Conservation (phyloP, 2,888 invertebrate species). For the Baccha elongata region DNA sequence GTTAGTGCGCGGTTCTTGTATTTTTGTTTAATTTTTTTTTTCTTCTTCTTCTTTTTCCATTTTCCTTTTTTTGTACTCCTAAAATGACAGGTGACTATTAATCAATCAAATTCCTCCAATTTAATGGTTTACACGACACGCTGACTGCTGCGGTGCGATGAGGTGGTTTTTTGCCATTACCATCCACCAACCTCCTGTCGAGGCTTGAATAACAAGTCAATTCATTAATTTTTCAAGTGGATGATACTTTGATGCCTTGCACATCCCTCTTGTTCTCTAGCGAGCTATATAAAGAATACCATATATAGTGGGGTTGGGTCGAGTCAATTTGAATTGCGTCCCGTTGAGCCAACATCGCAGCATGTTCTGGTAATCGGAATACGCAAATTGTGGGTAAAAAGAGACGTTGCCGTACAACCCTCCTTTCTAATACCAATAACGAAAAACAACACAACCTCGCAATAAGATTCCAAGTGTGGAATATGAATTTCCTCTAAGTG, state of each 20-base stretch:
- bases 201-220: conserved; percentile 72
- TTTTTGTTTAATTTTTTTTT: too few relatives aligned
- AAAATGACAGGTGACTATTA: conserved; percentile 66
- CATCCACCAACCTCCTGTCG: conserved; percentile 28
- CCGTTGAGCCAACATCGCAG: conserved; percentile 12
- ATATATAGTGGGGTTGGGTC: not conserved
- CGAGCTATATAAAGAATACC: conserved; percentile 19
- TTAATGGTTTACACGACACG: conserved; percentile 66
- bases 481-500: conserved; percentile 38
- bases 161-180: conserved; percentile 17
- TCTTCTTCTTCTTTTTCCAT: not conserved
- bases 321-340: conserved; percentile 4
- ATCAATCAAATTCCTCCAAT: conserved; percentile 72
- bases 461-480: conserved; percentile 29
- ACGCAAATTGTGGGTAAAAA: conserved; percentile 57
- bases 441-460: conserved; percentile 10
- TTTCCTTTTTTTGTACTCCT: conserved; percentile 5
- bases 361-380: not conserved
- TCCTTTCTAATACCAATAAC: too few relatives aligned
- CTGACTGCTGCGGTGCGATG: conserved; percentile 11
- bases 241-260: conserved; percentile 69
- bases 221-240: conserved; percentile 72
- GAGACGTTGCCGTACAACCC: conserved; percentile 4
- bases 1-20: conserved; percentile 6
- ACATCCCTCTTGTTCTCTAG: conserved; percentile 54